These are phyloP conservation scores for Stigmatopora nigra DNA, from an alignment of 2,113 vertebrate genomes.

Conservation along the genomic window DNA sequence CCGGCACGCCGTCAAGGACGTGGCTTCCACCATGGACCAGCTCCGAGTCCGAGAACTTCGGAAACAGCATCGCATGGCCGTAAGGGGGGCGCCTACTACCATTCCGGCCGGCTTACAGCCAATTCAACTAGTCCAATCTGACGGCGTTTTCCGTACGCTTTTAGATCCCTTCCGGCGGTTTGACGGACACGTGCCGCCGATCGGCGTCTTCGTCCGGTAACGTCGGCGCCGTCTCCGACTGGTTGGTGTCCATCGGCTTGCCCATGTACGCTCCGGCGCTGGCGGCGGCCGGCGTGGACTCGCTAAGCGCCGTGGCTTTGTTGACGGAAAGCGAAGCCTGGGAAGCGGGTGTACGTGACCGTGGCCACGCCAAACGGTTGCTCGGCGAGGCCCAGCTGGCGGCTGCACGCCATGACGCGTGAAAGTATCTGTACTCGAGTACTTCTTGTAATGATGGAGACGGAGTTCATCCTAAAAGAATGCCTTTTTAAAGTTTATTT, in stretches of 20 bases:
- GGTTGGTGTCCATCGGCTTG: constrained; percentile 89
- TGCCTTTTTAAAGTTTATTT: constrained; percentile 49
- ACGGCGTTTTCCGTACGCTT: background rate
- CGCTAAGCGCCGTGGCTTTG: constrained; percentile 78
- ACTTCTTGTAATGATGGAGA: constrained; percentile 33
- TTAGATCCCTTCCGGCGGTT: constrained; percentile 90
- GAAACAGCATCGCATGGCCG: constrained; percentile 97
- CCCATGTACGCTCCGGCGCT: constrained; percentile 82
- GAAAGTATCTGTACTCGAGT: constrained; percentile 22
- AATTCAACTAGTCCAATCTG: background rate
- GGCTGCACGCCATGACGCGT: constrained; percentile 49
- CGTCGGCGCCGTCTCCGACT: constrained; percentile 78
- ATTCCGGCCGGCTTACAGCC: background rate
- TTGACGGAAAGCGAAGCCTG: constrained; percentile 79
- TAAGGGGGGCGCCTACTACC: constrained; percentile 66
- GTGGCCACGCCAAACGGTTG: constrained; percentile 81
- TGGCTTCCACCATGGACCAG: constrained; percentile 84
- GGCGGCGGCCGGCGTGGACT: constrained; percentile 75
- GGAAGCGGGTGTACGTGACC: constrained; percentile 83
- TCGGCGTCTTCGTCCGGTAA: constrained; percentile 71
- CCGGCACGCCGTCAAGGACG: constrained; percentile 79
- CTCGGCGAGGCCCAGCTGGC: constrained; percentile 79
- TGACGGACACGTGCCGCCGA: constrained; percentile 89
- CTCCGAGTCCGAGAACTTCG: constrained; percentile 86
- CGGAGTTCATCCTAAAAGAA: constrained; percentile 49